A percentile compares a stretch with the other conserved stretches of the same genome.
Evolutionary conservation across 2,888 invertebrate genomes (phyloP).

Genomic region (Smittia aterrima): DNA sequence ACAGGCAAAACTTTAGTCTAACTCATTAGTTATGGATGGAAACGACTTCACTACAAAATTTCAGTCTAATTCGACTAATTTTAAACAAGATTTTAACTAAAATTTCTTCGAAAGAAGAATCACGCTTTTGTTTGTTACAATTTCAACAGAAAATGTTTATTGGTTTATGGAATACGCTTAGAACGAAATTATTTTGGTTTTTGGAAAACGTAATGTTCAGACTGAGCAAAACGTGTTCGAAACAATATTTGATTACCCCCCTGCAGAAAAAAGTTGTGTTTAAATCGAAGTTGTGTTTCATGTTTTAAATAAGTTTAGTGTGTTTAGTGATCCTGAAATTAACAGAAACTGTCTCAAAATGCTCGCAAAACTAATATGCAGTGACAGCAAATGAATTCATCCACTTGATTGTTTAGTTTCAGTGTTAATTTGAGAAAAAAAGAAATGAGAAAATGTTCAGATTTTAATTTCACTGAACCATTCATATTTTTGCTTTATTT

Average conservation of each 20-base stretch:
- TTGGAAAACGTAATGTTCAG: too few relatives aligned
- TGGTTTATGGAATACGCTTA: too few relatives aligned
- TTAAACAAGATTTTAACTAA: background rate
- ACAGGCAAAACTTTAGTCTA: background rate
- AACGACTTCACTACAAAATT: background rate
- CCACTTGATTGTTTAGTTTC: background rate
- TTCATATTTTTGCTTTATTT: constrained; percentile 20
- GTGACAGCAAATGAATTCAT: background rate
- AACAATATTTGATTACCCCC: too few relatives aligned
- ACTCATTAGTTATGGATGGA: background rate
- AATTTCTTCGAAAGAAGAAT: background rate
- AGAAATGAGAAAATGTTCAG: background rate
- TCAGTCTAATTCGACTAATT: background rate
- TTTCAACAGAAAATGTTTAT: too few relatives aligned
- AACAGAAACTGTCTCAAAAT: background rate
- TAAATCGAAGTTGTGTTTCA: background rate
- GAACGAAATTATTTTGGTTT: too few relatives aligned
- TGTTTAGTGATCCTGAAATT: background rate
- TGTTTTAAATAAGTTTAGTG: background rate
- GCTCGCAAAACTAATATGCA: background rate
- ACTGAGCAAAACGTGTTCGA: too few relatives aligned
- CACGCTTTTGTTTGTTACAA: background rate
- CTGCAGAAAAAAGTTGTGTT: too few relatives aligned
- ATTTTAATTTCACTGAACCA: background rate
- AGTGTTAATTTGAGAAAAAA: background rate